phyloP scores from a whole-genome alignment of 2,797 vertebrate genomes.

The Dendrocincla tyrannina region DNA sequence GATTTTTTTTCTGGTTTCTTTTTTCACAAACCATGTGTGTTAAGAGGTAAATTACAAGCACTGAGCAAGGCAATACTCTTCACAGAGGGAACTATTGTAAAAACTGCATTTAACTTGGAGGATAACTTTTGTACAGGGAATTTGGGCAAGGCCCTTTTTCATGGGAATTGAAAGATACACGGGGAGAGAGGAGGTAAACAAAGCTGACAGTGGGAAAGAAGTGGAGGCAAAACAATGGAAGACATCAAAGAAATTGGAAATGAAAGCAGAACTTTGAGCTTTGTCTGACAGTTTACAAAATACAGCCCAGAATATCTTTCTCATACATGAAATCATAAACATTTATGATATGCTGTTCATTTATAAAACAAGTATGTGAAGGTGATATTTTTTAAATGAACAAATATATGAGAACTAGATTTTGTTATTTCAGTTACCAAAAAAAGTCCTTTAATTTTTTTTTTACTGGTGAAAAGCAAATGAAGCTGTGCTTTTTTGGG shows the following conservation, averaged over 20 bases:
- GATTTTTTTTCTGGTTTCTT: not conserved
- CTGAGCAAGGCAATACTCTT: not conserved
- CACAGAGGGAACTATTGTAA: not conserved
- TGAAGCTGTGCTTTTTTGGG: not conserved
- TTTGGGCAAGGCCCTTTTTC: not conserved
- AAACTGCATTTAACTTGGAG: not conserved
- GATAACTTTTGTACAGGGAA: not conserved
- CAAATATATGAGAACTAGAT: not conserved
- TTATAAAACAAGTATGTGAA: not conserved
- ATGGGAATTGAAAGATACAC: not conserved
- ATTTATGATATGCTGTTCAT: not conserved
- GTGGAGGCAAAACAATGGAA: not conserved
- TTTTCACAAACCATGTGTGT: accelerated
- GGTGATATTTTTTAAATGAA: not conserved
- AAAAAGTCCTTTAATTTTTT: not conserved
- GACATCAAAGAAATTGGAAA: not conserved
- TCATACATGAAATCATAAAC: not conserved
- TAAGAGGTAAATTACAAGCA: not conserved
- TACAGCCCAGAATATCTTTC: not conserved
- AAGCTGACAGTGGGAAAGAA: not conserved
- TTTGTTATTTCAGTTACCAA: not conserved
- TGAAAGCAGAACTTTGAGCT: not conserved
- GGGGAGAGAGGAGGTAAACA: not conserved
- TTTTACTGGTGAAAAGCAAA: not conserved
- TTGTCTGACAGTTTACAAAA: not conserved